phyloP scores from a whole-genome alignment of 2,888 invertebrate species.

The Sycophila texana region DNA sequence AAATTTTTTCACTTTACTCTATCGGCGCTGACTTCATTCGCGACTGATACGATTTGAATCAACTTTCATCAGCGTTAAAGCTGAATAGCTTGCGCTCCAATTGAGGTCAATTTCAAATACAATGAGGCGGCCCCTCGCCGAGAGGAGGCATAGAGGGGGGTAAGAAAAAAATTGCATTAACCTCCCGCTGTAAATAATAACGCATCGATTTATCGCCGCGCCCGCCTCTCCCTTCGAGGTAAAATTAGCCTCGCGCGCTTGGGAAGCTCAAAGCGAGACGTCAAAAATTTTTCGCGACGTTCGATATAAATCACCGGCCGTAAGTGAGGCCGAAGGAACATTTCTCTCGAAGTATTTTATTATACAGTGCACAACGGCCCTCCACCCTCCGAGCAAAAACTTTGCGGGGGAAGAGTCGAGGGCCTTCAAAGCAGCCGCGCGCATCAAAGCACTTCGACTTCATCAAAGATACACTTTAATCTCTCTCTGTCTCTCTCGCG shows the following conservation, averaged over 20 bases:
- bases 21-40: slow-evolving; percentile 15
- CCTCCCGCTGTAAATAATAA: not conserved
- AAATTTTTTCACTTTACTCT: slow-evolving; percentile 17
- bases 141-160: too few relatives aligned
- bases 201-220: too few relatives aligned
- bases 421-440: not conserved
- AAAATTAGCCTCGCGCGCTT: too few relatives aligned
- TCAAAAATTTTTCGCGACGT: too few relatives aligned
- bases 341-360: not conserved
- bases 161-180: not conserved
- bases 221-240: too few relatives aligned
- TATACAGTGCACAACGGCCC: not conserved
- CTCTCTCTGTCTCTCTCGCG: not conserved
- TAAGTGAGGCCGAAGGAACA: not conserved
- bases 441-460: slow-evolving; percentile 20
- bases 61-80: slow-evolving; percentile 27
- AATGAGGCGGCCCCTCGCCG: not conserved
- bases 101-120: slow-evolving; percentile 38
- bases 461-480: slow-evolving; percentile 31
- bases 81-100: not conserved
- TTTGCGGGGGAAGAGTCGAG: not conserved
- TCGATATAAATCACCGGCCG: not conserved
- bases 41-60: slow-evolving; percentile 30
- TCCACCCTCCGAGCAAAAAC: not conserved
- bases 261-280: too few relatives aligned